Base-by-base conservation (phyloP, 2,888 invertebrate genomes). In the Trichacis sp. region DNA sequence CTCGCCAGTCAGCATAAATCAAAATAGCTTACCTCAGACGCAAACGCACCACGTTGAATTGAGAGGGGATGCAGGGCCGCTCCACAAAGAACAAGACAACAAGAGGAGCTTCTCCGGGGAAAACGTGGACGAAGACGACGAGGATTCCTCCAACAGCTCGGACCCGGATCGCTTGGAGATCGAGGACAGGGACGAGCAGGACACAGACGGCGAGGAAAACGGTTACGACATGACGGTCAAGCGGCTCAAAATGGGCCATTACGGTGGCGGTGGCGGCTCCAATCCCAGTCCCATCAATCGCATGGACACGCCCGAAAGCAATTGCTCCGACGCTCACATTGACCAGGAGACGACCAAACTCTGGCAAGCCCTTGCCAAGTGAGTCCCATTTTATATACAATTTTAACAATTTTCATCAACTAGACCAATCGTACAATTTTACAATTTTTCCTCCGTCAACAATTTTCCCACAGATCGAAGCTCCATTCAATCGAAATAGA, bases 161-260 rank as follows among this genome's bases (percentile, higher is more conserved):
- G 93, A 93, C 85, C 91, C 91, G 1, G 92, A 91, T 73, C 86
- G 92, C 74, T 84, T 92, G 73, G 92, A 92, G 77, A 92, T 92
- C 84, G 92, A 92, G 67, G 82, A 83, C 67, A 75, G 80, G 6
- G 80, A 79, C 17, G 79, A 77, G 8, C 78, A 80, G 24, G 83
- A 83, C 12, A 73, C 73, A 2, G 80, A 82, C 40, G 80, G 76
- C 14, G 81, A 78, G 53, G 83, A 80, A 14, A 79, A 78, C 64
- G 81, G 79, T 51, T 80, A 79, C 54, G 81, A 82, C 15, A 82
- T 78, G 82, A 80, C 80, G 8, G 73, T 80, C 11, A 82, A 81
- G 53, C 73, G 79, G 51, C 70, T 73, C 17, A 80, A 78, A 67
- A 20, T 76, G 18, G 79, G 79, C 71, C 70, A 11, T 77, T 76